These are phyloP conservation scores for Gephyroberyx darwinii DNA, from an alignment of 2,797 vertebrate species.

Conservation along the genomic window DNA sequence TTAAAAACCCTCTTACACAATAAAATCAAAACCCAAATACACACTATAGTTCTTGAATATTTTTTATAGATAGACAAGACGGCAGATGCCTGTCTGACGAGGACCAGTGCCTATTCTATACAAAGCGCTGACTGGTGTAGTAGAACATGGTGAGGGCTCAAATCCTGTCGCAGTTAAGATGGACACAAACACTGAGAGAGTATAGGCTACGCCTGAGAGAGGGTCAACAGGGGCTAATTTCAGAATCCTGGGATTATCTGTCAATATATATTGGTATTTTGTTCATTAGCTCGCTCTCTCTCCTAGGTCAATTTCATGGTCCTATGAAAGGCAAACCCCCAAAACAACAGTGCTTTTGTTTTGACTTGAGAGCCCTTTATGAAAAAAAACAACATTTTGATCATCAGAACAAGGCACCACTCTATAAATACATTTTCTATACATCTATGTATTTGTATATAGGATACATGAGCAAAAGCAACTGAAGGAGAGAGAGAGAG, in stretches of 20 bases:
- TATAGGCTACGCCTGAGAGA: slow-evolving; percentile 19
- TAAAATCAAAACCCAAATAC: slow-evolving; percentile 85
- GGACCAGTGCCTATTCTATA: slow-evolving; percentile 58
- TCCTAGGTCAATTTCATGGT: slow-evolving; percentile 23
- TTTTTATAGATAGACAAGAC: slow-evolving; percentile 70
- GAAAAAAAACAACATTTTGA: slow-evolving; percentile 54
- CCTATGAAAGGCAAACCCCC: slow-evolving; percentile 8
- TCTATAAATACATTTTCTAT: slow-evolving; percentile 79
- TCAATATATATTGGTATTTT: slow-evolving; percentile 16
- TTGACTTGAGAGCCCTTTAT: slow-evolving; percentile 60
- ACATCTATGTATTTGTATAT: slow-evolving; percentile 66
- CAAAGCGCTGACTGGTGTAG: slow-evolving; percentile 46
- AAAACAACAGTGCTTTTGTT: slow-evolving; percentile 34
- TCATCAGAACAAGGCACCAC: slow-evolving; percentile 75
- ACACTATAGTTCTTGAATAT: slow-evolving; percentile 84
- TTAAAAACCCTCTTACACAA: slow-evolving; percentile 75
- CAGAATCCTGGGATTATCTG: slow-evolving; percentile 38
- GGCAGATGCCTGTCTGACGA: slow-evolving; percentile 53
- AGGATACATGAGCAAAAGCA: slow-evolving; percentile 58
- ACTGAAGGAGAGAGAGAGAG: slow-evolving; percentile 42
- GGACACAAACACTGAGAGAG: slow-evolving; percentile 34
- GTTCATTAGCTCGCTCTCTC: slow-evolving; percentile 16
- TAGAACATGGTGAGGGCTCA: slow-evolving; percentile 33
- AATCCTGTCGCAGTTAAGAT: slow-evolving; percentile 38
- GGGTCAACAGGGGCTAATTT: not conserved